A percentile compares a stretch with the other conserved stretches of the same genome.
phyloP scores from a whole-genome alignment of 1,140 invertebrate genomes.

The Papilio xuthus region DNA sequence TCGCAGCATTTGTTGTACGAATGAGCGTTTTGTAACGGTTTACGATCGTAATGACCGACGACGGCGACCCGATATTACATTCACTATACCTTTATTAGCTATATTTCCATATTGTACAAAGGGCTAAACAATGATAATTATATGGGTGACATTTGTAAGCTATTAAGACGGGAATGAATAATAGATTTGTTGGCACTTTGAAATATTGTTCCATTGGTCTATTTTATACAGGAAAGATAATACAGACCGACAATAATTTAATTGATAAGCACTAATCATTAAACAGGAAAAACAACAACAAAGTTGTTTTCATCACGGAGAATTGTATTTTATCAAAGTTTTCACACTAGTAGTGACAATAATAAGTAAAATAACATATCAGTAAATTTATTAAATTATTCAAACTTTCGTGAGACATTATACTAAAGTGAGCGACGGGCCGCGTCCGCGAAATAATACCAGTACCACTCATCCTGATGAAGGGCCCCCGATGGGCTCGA shows the following conservation, averaged over 20 bases:
- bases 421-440: too few species aligned
- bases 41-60: slow-evolving; percentile 59
- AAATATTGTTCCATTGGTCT: background rate
- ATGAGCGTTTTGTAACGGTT: slow-evolving; percentile 51
- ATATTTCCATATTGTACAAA: slow-evolving; percentile 52
- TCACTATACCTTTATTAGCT: slow-evolving; percentile 45
- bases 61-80: slow-evolving; percentile 47
- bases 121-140: slow-evolving; percentile 43
- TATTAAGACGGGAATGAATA: slow-evolving; percentile 40
- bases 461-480: too few species aligned
- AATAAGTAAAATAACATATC: too few species aligned
- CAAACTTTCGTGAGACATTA: too few species aligned
- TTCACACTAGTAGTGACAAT: too few species aligned
- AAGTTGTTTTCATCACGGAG: too few species aligned
- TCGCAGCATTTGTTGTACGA: slow-evolving; percentile 45
- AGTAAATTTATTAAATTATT: too few species aligned
- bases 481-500: too few species aligned
- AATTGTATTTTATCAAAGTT: too few species aligned
- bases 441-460: too few species aligned
- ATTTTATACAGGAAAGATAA: background rate
- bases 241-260: background rate
- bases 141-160: slow-evolving; percentile 42
- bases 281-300: background rate
- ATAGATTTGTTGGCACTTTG: slow-evolving; percentile 35
- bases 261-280: background rate